Evolutionary conservation across 1,140 invertebrate species (phyloP).

Genomic region (Fragariocoptes setiger): DNA sequence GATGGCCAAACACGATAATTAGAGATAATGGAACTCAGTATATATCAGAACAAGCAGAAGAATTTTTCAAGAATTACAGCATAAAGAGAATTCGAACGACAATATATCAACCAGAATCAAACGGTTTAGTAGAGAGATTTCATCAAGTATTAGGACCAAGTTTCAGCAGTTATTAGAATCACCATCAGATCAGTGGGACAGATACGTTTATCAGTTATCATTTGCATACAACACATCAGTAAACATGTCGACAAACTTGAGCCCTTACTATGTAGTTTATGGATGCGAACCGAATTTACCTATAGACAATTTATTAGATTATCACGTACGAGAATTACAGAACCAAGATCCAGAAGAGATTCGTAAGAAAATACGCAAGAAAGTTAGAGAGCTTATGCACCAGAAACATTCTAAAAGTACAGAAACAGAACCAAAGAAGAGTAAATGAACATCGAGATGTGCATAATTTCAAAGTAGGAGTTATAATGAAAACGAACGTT

Average conservation of each 20-base stretch:
- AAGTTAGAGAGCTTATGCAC: no score
- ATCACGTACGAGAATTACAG: no score
- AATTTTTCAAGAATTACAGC: not conserved
- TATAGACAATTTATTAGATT: no score
- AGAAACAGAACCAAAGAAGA: no score
- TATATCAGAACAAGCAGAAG: not conserved
- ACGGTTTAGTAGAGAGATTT: conserved; percentile 10
- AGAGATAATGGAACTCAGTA: not conserved
- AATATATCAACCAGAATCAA: conserved; percentile 6
- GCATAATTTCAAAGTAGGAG: no score
- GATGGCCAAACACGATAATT: not conserved
- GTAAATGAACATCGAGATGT: no score
- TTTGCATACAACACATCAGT: conserved; percentile 19
- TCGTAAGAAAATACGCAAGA: no score
- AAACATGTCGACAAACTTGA: conserved; percentile 16
- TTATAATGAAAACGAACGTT: no score
- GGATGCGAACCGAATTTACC: no score
- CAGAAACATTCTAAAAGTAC: no score
- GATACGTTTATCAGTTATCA: conserved; percentile 16
- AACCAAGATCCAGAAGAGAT: no score
- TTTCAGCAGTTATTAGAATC: conserved; percentile 12
- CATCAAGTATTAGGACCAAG: conserved; percentile 8
- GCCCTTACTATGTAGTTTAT: conserved; percentile 18
- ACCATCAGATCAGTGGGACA: conserved; percentile 18
- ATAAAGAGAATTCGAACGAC: not conserved